Evolutionary conservation across 2,113 vertebrate genomes (phyloP).

Genomic region (Prinia subflava): DNA sequence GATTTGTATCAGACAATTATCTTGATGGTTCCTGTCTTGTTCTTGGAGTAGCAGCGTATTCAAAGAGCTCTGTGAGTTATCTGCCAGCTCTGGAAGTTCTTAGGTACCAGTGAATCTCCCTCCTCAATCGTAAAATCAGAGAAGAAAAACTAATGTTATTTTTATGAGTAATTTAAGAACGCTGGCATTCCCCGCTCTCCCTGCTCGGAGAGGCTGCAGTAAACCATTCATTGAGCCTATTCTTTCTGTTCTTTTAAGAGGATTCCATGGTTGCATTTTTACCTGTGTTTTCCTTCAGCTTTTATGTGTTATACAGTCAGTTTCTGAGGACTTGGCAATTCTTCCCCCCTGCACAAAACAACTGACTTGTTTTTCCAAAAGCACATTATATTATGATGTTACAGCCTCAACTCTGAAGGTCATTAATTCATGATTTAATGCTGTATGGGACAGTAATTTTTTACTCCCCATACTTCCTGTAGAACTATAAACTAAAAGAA

Average conservation of each 20-base stretch:
- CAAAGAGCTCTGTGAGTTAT: conserved; percentile 39
- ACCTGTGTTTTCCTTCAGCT: neutral
- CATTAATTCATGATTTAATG: neutral
- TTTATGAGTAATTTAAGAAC: conserved; percentile 51
- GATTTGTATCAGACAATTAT: conserved; percentile 67
- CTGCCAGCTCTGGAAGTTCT: conserved; percentile 58
- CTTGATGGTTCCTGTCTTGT: conserved; percentile 59
- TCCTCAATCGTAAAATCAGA: conserved; percentile 20
- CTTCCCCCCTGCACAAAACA: neutral
- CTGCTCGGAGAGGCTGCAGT: neutral
- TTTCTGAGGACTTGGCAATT: neutral
- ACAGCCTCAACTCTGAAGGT: neutral
- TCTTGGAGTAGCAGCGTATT: conserved; percentile 32
- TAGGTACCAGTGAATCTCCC: conserved; percentile 38
- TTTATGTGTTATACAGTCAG: neutral
- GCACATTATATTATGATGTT: neutral
- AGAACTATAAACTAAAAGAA: neutral
- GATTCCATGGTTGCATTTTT: neutral
- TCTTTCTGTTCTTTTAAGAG: neutral
- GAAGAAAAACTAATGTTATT: conserved; percentile 61
- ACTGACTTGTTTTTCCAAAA: neutral
- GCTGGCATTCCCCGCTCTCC: neutral
- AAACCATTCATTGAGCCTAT: neutral
- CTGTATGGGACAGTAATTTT: neutral
- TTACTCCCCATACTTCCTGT: neutral